Base-by-base conservation (phyloP, 2,888 invertebrate genomes). In the Resseliella maxima region DNA sequence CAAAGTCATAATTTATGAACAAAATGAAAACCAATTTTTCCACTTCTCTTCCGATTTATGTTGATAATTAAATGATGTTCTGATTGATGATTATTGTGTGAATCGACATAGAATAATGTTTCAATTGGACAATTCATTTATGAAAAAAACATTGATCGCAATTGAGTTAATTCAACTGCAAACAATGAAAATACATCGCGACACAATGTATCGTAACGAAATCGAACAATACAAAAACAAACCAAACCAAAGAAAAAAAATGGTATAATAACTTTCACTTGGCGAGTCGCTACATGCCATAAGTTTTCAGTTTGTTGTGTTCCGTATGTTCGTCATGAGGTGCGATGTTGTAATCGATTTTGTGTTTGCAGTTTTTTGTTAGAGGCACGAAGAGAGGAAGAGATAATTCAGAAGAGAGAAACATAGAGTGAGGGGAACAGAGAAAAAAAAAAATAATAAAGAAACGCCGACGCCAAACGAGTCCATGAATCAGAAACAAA, bases 201-300 rank as follows among this genome's bases (percentile, higher is more conserved):
- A 72, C 27, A 72, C 31, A 27, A 72, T 10, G 6, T 3, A 6
- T 24, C 15, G 15, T 15, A 72, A 72, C 35, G 15, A 35, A 72
- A 72, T 31, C 59, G 59, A 31, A 3, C 50, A 50, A 18, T 18
- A 50, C 21, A 50, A 12, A 15, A 31, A 27, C 27, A 72, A 72
- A 72, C 1, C 72, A 72, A 72, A n/a, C 2, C 24, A 59, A 59
- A n/a, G 15, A 72, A 72, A 35, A 27, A 72, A 72, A 72, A 72
- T 72, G 72, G 31, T 72, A 72, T 72, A 72, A 72, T 72, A 72
- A 72, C 72, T 72, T 72, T 72, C 72, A 72, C 72, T 72, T 31
- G 72, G 72, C 35, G 31, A 72, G 72, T 31, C 31, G 72, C 31
- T 72, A 31, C 72, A 72, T 72, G 72, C 72, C 31, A 72, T 72